Percentiles rank a stretch among this genome's conserved stretches.
Conservation (phyloP, 2,888 invertebrate genomes). For the Epinotia brunnichana region DNA sequence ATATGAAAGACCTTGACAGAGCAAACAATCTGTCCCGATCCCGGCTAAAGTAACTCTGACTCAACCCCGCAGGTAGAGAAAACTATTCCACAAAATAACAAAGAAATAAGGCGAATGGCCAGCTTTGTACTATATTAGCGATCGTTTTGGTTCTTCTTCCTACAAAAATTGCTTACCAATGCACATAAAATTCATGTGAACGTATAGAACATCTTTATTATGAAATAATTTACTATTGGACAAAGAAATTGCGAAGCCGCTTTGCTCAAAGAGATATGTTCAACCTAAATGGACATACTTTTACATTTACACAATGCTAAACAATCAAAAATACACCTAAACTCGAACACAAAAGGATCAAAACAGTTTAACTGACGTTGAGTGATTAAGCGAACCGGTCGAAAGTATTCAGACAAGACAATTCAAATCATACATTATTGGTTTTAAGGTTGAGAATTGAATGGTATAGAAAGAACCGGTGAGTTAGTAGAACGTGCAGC, state of each 20-base stretch:
- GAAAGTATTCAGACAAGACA: background rate
- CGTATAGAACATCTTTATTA: background rate
- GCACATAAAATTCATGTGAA: background rate
- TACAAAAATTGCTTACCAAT: background rate
- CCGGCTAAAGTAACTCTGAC: background rate
- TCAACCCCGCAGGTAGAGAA: constrained; percentile 2
- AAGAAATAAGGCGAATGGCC: constrained; percentile 4
- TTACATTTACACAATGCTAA: constrained; percentile 29
- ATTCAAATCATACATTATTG: background rate
- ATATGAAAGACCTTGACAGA: background rate
- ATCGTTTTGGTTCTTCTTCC: background rate
- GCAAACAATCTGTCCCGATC: background rate
- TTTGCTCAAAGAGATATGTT: constrained; percentile 40
- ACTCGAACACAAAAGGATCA: constrained; percentile 8
- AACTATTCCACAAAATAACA: constrained; percentile 2
- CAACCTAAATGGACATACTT: constrained; percentile 49
- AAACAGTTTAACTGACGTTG: background rate
- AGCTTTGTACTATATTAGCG: background rate
- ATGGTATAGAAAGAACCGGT: constrained; percentile 44
- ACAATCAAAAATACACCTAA: constrained; percentile 44
- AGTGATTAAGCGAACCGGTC: constrained; percentile 53
- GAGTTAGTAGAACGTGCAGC: constrained; percentile 54
- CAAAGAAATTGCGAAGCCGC: constrained; percentile 30
- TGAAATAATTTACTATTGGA: constrained; percentile 11
- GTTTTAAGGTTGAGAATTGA: constrained; percentile 30